Conservation (phyloP, 2,113 vertebrate species). For the Melanerpes formicivorus region DNA sequence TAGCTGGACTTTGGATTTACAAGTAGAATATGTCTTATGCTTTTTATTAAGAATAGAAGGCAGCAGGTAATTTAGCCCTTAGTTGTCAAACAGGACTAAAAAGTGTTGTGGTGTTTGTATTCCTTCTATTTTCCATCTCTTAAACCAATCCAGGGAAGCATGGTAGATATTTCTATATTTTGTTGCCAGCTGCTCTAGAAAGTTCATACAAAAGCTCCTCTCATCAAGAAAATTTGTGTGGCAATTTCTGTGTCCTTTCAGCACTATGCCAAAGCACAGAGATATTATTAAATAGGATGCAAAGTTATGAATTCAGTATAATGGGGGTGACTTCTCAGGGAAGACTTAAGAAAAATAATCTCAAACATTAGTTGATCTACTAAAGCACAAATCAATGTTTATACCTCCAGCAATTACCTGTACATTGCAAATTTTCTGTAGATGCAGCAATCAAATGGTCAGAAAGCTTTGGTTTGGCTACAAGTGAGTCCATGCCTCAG, state of each 20-base stretch:
- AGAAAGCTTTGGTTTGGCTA: not conserved
- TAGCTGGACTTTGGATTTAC: not conserved
- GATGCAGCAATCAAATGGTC: not conserved
- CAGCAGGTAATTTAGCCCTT: slow-evolving; percentile 14
- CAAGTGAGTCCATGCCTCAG: not conserved
- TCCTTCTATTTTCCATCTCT: not conserved
- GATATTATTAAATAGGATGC: not conserved
- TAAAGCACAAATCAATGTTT: not conserved
- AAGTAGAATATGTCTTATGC: not conserved
- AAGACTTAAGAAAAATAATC: not conserved
- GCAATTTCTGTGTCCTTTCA: not conserved
- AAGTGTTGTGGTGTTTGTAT: not conserved
- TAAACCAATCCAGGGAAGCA: not conserved
- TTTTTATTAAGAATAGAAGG: slow-evolving; percentile 30
- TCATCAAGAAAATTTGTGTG: not conserved
- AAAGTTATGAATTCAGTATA: not conserved
- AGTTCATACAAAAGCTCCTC: not conserved
- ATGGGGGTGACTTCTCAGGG: not conserved
- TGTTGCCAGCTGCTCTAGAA: not conserved
- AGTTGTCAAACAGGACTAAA: slow-evolving; percentile 11
- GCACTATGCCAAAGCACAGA: not conserved
- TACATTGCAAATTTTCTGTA: not conserved
- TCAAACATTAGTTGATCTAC: not conserved
- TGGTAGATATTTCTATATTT: not conserved
- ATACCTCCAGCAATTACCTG: not conserved